A percentile compares a stretch with the other conserved stretches of the same genome.
Conservation (phyloP, 2,888 invertebrate species). For the Ellobium chinense region DNA sequence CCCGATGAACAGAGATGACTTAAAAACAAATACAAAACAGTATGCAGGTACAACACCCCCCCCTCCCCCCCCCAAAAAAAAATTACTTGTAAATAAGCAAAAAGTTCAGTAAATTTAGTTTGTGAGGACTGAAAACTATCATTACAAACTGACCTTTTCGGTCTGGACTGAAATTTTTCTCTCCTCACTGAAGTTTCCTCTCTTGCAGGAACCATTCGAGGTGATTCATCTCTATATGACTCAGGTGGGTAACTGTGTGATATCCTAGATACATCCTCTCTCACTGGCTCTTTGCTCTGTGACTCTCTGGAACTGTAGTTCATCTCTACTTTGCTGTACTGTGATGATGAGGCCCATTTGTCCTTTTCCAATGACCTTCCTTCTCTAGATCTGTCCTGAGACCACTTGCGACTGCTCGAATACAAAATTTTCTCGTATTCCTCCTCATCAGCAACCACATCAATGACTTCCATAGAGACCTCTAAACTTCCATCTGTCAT, state of each 20-base stretch:
- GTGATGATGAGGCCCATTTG: no score
- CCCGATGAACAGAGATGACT: no score
- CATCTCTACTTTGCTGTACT: no score
- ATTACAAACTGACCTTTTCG: not conserved
- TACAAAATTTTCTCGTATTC: not conserved
- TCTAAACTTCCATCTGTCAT: constrained; percentile 39
- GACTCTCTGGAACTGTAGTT: no score
- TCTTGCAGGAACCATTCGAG: not conserved
- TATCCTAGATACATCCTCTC: not conserved
- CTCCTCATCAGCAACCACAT: constrained; percentile 25
- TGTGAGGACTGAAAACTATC: no score
- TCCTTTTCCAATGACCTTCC: not conserved
- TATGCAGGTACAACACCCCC: no score
- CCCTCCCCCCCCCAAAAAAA: no score
- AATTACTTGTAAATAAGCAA: no score
- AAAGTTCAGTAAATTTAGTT: no score
- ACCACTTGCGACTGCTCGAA: not conserved
- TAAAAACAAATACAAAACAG: no score
- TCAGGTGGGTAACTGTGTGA: not conserved
- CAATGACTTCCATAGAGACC: constrained; percentile 41
- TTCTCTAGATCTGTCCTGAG: not conserved
- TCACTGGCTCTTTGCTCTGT: no score
- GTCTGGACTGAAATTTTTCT: not conserved
- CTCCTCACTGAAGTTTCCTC: not conserved
- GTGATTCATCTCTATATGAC: not conserved